phyloP scores from a whole-genome alignment of 1,140 invertebrate species.

The Hyposmocoma kahamanoa region DNA sequence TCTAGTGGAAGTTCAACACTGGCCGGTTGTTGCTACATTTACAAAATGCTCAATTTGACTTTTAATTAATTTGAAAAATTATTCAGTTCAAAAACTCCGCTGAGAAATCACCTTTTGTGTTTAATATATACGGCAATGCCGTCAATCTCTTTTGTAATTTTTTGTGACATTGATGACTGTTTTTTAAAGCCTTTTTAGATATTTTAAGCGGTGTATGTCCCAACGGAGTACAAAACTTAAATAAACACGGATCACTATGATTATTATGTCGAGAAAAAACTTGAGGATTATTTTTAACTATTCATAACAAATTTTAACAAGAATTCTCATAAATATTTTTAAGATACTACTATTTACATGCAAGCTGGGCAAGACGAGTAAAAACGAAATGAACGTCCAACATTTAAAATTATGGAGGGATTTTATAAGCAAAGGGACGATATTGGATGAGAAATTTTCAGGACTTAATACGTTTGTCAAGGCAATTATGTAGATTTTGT shows the following conservation, averaged over 20 bases:
- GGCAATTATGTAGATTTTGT: too few relatives aligned
- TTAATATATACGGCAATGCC: constrained; percentile 26
- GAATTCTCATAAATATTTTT: constrained; percentile 52
- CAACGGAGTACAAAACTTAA: too few relatives aligned
- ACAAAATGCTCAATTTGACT: constrained; percentile 45
- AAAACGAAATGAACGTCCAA: constrained; percentile 54
- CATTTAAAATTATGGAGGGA: constrained; percentile 58
- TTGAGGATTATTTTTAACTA: constrained; percentile 44
- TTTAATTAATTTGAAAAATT: constrained; percentile 7
- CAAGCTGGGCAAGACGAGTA: constrained; percentile 64
- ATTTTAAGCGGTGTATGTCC: too few relatives aligned
- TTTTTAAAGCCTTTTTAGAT: constrained; percentile 32
- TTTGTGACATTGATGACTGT: constrained; percentile 47
- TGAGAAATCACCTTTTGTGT: constrained; percentile 20
- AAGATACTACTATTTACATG: constrained; percentile 63
- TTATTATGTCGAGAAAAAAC: constrained; percentile 29
- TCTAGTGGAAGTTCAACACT: constrained; percentile 69
- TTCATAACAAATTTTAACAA: constrained; percentile 65
- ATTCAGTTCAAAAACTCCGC: not conserved
- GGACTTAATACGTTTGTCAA: constrained; percentile 29
- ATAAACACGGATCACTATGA: constrained; percentile 26
- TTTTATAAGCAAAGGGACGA: constrained; percentile 56
- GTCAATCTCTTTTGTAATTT: constrained; percentile 18
- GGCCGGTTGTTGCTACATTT: constrained; percentile 62
- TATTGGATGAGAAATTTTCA: constrained; percentile 13